These are phyloP conservation scores for Galaxea fascicularis DNA, from an alignment of 92 coral and sea anemone genomes.

Conservation along the genomic window DNA sequence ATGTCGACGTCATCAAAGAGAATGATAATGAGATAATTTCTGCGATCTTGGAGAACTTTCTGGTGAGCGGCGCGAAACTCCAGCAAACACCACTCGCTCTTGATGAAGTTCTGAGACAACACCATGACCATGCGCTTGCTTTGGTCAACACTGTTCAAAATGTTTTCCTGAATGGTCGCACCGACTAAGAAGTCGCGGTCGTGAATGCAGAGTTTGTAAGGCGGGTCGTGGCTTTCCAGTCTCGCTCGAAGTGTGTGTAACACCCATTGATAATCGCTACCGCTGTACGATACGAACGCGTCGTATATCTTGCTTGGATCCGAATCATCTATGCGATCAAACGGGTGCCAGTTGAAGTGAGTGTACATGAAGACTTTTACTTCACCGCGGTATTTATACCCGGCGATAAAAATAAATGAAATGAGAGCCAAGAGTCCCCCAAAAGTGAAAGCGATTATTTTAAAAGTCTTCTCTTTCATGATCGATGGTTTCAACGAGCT, in stretches of 20 bases:
- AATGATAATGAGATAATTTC: conserved; percentile 75
- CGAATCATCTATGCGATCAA: conserved; percentile 79
- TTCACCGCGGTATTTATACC: conserved; percentile 60
- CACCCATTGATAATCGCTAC: conserved; percentile 76
- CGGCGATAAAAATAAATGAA: background rate
- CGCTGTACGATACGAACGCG: conserved; percentile 86
- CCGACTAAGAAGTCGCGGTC: conserved; percentile 86
- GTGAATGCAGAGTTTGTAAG: conserved; percentile 81
- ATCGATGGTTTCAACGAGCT: background rate
- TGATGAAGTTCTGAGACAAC: conserved; percentile 73
- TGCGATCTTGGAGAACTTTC: conserved; percentile 74
- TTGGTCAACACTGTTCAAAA: conserved; percentile 74
- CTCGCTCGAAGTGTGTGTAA: conserved; percentile 49
- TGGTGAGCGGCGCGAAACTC: conserved; percentile 93
- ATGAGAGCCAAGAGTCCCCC: conserved; percentile 2
- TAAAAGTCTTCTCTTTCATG: background rate
- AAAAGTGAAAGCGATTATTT: conserved; percentile 19
- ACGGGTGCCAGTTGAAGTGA: conserved; percentile 87
- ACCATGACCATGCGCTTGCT: conserved; percentile 86
- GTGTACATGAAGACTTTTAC: conserved; percentile 75
- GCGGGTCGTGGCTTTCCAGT: conserved; percentile 74
- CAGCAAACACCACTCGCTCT: conserved; percentile 89
- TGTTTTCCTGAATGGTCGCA: conserved; percentile 75
- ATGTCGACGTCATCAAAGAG: conserved; percentile 81
- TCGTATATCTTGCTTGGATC: conserved; percentile 82